phyloP scores from a whole-genome alignment of 2,888 invertebrate genomes.

The Parnassius apollo region DNA sequence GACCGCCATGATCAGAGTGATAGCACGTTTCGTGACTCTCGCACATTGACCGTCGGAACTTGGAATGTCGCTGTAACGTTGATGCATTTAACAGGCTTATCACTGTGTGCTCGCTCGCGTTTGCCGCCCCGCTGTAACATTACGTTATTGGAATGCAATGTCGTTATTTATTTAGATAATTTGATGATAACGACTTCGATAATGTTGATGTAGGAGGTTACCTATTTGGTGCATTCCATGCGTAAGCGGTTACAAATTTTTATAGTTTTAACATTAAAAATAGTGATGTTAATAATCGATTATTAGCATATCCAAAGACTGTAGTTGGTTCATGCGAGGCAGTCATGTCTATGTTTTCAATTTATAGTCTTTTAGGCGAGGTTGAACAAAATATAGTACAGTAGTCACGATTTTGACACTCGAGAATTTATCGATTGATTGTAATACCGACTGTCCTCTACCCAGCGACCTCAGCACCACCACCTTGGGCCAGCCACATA shows the following conservation, averaged over 20 bases:
- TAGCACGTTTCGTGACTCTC: not conserved
- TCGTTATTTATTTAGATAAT: slow-evolving; percentile 1
- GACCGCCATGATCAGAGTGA: not conserved
- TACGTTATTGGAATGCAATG: slow-evolving; percentile 5
- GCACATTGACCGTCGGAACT: not conserved
- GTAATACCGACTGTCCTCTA: no score
- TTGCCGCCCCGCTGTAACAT: not conserved
- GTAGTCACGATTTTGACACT: no score
- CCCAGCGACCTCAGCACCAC: no score
- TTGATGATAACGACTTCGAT: not conserved
- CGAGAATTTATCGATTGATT: no score
- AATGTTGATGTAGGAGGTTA: not conserved
- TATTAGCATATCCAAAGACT: no score
- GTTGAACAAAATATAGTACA: no score
- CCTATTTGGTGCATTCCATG: not conserved
- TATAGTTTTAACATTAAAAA: no score
- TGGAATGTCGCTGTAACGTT: not conserved
- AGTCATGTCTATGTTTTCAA: no score
- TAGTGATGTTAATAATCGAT: no score
- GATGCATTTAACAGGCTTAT: not conserved
- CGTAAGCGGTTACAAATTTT: not conserved
- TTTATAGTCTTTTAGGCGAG: no score
- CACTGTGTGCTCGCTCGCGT: not conserved
- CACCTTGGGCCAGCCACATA: no score
- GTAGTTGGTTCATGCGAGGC: no score